Percentiles rank a stretch among this genome's conserved stretches.
Evolutionary conservation across 2,888 invertebrate genomes (phyloP).

Genomic region (Troides helena): DNA sequence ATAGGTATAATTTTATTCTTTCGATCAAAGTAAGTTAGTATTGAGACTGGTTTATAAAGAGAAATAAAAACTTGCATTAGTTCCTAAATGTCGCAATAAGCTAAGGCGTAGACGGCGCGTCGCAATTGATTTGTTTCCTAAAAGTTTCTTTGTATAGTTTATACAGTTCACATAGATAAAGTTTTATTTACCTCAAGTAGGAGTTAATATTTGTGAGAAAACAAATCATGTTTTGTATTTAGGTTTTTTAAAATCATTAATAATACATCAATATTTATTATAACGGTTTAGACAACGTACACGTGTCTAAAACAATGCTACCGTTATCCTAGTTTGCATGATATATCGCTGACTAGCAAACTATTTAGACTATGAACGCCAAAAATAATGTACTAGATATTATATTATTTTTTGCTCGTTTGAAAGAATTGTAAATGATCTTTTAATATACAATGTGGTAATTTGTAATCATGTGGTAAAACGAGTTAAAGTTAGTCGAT

Average conservation of each 20-base stretch:
- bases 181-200: not conserved
- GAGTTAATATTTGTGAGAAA: not conserved
- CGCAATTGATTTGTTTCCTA: not conserved
- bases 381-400: not conserved
- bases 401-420: not conserved
- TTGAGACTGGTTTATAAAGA: too few relatives aligned
- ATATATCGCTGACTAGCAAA: not conserved
- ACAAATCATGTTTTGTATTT: not conserved
- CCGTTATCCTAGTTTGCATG: not conserved
- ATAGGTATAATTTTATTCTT: too few relatives aligned
- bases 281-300: too few relatives aligned
- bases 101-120: constrained; percentile 4
- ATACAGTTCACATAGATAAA: not conserved
- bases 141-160: not conserved
- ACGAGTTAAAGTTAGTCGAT: constrained; percentile 41
- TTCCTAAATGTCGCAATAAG: not conserved
- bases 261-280: not conserved
- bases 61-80: not conserved
- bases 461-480: not conserved
- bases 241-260: not conserved
- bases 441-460: not conserved
- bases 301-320: too few relatives aligned
- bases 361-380: not conserved
- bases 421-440: not conserved
- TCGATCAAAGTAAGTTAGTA: too few relatives aligned